Evolutionary conservation across 1,140 invertebrate species (phyloP).

Genomic region (Dendroctonus ponderosae): DNA sequence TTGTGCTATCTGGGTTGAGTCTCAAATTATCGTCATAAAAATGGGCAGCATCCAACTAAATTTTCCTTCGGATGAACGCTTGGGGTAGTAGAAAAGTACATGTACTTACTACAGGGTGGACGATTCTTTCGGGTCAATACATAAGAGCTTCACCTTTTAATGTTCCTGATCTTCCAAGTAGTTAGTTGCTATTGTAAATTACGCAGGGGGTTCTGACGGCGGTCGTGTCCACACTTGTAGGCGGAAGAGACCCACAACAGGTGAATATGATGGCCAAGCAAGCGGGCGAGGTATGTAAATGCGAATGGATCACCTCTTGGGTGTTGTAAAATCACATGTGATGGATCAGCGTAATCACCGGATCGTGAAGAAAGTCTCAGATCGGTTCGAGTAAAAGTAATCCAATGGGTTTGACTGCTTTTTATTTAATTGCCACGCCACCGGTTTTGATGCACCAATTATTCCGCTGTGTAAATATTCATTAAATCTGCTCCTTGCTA

Average conservation of each 20-base stretch:
- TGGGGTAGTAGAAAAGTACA: too few relatives aligned
- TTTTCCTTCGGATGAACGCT: too few relatives aligned
- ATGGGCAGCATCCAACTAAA: too few relatives aligned
- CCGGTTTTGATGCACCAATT: too few relatives aligned
- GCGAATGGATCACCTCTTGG: background rate
- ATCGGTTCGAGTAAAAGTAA: background rate
- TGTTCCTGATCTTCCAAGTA: background rate
- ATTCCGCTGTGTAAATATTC: too few relatives aligned
- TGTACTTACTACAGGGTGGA: too few relatives aligned
- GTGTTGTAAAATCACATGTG: background rate
- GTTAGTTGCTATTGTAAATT: slow-evolving; percentile 42
- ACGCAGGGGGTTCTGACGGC: slow-evolving; percentile 85
- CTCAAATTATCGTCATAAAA: too few relatives aligned
- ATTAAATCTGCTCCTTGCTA: too few relatives aligned
- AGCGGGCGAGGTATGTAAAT: slow-evolving; percentile 80
- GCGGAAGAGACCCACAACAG: slow-evolving; percentile 84
- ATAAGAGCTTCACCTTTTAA: too few relatives aligned
- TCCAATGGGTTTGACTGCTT: background rate
- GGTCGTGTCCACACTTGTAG: slow-evolving; percentile 82
- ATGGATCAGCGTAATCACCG: background rate
- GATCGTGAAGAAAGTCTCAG: background rate
- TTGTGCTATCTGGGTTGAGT: too few relatives aligned
- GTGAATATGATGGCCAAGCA: slow-evolving; percentile 89
- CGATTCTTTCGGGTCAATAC: too few relatives aligned
- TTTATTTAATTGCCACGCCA: too few relatives aligned